Evolutionary conservation across 2,113 vertebrate species (phyloP), one percentile per base, ranked within the genome.

Genomic region (Gavia stellata): DNA sequence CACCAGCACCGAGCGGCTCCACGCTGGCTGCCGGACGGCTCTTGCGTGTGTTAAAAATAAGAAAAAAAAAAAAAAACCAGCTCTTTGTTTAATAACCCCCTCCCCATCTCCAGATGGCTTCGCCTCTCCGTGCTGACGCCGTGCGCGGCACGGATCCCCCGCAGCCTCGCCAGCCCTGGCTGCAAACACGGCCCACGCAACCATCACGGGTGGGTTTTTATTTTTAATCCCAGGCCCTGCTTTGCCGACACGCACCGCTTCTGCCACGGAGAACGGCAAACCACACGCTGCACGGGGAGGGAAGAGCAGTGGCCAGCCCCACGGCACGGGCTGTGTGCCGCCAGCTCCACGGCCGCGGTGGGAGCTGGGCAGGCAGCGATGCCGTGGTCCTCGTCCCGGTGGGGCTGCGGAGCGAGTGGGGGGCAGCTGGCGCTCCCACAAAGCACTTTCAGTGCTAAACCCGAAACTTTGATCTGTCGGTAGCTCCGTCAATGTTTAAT

Each of bases 401-500:
- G 66, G 73, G 70, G 31, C 52, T 71, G 66, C 0, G 1, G 23
- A 7, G 42, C 1, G 1, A 53, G 49, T 0, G 2, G 55, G 55
- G 65, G 24, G 44, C 56, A 24, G 14, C 42, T 1, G 4, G 7
- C 14, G 13, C 79, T 85, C 73, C 91, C 1, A 3, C 52, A n/a
- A 79, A 78, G 56, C 61, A 24, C 65, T 90, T 93, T 23, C 72
- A 78, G 66, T 15, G 17, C 67, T 81, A 83, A 86, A 92, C 73
- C 90, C 72, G 5, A 72, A 93, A 94, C 96, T 98, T 98, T 98
- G 97, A 98, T 98, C 97, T 25, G 24, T 29, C 29, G 4, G 92
- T 71, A 94, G 87, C 56, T 33, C 94, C 94, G 97, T 98, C 92
- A 98, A 98, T 98, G 94, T 98, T 98, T 98, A 97, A 98, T 98